These are phyloP conservation scores for Drosophila busckii DNA, from an alignment of 1,140 invertebrate genomes.

Conservation along the genomic window DNA sequence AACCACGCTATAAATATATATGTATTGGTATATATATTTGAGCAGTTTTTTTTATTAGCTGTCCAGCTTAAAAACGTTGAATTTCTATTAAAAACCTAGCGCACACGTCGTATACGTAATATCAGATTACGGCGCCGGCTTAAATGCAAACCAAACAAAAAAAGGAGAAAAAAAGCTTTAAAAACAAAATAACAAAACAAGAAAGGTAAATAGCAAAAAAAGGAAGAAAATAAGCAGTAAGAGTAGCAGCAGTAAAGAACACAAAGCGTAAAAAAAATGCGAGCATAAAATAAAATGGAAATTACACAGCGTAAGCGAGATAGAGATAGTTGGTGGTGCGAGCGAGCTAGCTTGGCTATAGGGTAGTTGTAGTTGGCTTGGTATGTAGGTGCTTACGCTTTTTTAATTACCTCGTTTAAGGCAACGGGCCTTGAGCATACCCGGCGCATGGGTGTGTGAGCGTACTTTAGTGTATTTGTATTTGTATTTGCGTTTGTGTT, in stretches of 20 bases:
- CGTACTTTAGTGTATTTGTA: slow-evolving; percentile 26
- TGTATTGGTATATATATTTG: too few relatives aligned
- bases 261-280: slow-evolving; percentile 54
- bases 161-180: slow-evolving; percentile 9
- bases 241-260: slow-evolving; percentile 20
- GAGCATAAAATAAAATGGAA: slow-evolving; percentile 72
- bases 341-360: background rate
- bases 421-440: slow-evolving; percentile 42
- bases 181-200: slow-evolving; percentile 64
- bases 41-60: slow-evolving; percentile 62
- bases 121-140: slow-evolving; percentile 69
- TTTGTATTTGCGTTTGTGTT: background rate
- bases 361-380: slow-evolving; percentile 28
- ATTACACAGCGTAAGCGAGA: slow-evolving; percentile 53
- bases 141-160: slow-evolving; percentile 51
- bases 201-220: slow-evolving; percentile 63
- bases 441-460: slow-evolving; percentile 12
- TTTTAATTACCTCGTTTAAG: slow-evolving; percentile 75
- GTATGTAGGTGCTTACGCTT: slow-evolving; percentile 68
- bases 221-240: slow-evolving; percentile 17
- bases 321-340: background rate
- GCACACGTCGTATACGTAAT: slow-evolving; percentile 73
- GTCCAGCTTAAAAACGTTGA: slow-evolving; percentile 61
- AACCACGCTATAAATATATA: slow-evolving; percentile 32
- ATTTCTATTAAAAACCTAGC: slow-evolving; percentile 71